Conservation (phyloP, 1,140 invertebrate species). For the fruit fly (Drosophila melanogaster) region Release_6_plus_ISO1_MT NC_004354.4:10055501-10056000, state of each 20-base stretch:
- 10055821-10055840: conserved; percentile 12
- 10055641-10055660: neutral
- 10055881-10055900: conserved; percentile 4
- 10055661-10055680: neutral
- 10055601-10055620: conserved; percentile 53
- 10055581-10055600: neutral
- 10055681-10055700: conserved; percentile 23
- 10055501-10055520: no score
- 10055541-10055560: neutral
- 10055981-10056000: conserved; percentile 6
- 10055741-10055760: conserved; percentile 34
- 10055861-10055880: no score
- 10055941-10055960: conserved; percentile 26
- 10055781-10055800: conserved; percentile 45
- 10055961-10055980: conserved; percentile 16
- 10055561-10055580: neutral
- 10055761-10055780: conserved; percentile 43
- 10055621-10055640: conserved; percentile 28
- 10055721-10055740: conserved; percentile 14
- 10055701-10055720: conserved; percentile 5
- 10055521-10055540: no score
- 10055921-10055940: conserved; percentile 28
- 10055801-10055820: conserved; percentile 27
- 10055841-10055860: neutral
- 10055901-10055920: conserved; percentile 52